Evolutionary conservation across 2,888 invertebrate species (phyloP).

Genomic region (Euspilapteryx auroguttella): DNA sequence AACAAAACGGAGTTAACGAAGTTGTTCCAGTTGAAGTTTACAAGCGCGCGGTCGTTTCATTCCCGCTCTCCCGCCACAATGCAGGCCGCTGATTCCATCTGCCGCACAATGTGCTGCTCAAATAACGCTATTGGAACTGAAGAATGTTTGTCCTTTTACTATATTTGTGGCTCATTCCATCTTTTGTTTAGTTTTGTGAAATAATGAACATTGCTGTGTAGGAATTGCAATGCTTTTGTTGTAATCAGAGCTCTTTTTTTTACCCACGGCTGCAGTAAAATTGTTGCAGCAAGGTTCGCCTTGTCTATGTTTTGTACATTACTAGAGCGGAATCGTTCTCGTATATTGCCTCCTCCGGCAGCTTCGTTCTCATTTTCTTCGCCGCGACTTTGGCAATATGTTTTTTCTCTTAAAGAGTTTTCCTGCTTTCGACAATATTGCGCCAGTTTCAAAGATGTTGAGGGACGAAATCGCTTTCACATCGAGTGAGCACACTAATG

Average conservation of each 20-base stretch:
- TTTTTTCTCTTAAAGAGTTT: constrained; percentile 48
- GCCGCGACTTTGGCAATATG: constrained; percentile 36
- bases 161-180: too few species aligned
- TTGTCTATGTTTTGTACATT: too few species aligned
- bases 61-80: background rate
- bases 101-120: too few species aligned
- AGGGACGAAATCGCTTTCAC: constrained; percentile 54
- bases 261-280: too few species aligned
- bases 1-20: constrained; percentile 53
- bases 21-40: constrained; percentile 48
- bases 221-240: too few species aligned
- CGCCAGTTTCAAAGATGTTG: constrained; percentile 46
- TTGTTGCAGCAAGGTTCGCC: too few species aligned
- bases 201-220: too few species aligned
- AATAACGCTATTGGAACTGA: too few species aligned
- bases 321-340: constrained; percentile 42
- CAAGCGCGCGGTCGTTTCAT: constrained; percentile 45
- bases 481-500: constrained; percentile 59
- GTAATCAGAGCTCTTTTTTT: too few species aligned
- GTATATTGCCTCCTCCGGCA: too few species aligned
- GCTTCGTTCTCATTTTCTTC: constrained; percentile 47
- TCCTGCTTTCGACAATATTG: constrained; percentile 58
- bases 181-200: too few species aligned
- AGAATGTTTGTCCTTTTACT: too few species aligned
- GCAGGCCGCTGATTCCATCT: background rate